Base-by-base conservation (phyloP, 2,797 vertebrate genomes). In the Siniperca scherzeri region DNA sequence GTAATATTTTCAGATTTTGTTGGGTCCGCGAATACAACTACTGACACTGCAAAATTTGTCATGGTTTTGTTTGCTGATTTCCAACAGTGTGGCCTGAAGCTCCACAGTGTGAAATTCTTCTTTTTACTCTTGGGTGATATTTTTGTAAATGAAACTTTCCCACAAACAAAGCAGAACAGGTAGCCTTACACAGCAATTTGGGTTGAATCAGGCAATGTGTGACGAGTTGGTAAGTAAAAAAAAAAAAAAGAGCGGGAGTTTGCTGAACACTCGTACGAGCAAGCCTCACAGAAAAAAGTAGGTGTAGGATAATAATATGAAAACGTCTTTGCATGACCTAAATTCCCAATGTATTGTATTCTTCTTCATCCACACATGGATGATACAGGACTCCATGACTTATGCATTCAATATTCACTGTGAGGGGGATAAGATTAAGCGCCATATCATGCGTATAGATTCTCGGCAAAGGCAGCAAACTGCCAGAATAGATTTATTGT, bases 401-500 rank as follows among this genome's bases (percentile, higher is more conserved):
- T 19, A 25, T 30, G 17, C 27, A 40, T 67, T 79, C 12, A 42
- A 19, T 57, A 71, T 78, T 73, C 2, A 19, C 44, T 10, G 8
- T 40, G 11, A 25, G 27, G 1, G 65, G 38, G 46, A 44, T 38
- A 48, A 62, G 19, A 65, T 78, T 38, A 57, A 57, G 55, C 33
- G 36, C 12, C 40, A 14, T 11, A 13, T 62, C 5, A 10, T 21
- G 25, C 3, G 21, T 17, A 50, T 50, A 42, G 30, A 46, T 55
- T 65, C 52, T 70, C 33, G 42, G 38, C 12, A 27, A 27, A 36
- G 56, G 40, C 61, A 13, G 21, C 25, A 67, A 61, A 14, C 36
- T 48, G 46, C 38, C 68, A 57, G 3, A 74, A 46, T 9, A 50
- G 36, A 78, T 78, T 33, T 42, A 73, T 33, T 11, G 14, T 14